phyloP scores from a whole-genome alignment of 2,888 invertebrate genomes.

The Ametastegia equiseti region DNA sequence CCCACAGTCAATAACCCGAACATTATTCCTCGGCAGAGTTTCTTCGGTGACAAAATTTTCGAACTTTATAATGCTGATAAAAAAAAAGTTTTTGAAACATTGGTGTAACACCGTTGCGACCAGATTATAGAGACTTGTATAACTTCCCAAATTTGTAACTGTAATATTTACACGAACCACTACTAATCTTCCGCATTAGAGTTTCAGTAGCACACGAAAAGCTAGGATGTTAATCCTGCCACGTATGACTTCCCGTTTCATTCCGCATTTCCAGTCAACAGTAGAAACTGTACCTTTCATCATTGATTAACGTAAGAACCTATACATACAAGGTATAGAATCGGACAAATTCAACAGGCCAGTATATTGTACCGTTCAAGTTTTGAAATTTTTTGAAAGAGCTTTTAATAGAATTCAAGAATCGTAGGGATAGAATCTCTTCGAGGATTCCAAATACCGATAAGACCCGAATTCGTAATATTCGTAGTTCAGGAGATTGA shows the following conservation, averaged over 20 bases:
- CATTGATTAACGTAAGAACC: not conserved
- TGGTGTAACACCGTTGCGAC: not conserved
- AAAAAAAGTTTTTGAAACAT: not conserved
- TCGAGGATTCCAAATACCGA: too few relatives aligned
- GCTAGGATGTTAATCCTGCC: slow-evolving; percentile 20
- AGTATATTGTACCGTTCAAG: not conserved
- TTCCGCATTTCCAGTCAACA: not conserved
- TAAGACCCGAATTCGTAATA: too few relatives aligned
- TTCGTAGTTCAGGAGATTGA: too few relatives aligned
- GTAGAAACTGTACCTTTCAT: not conserved
- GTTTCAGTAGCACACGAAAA: slow-evolving; percentile 10
- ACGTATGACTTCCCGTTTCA: slow-evolving; percentile 9
- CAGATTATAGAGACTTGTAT: not conserved
- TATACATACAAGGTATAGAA: too few relatives aligned
- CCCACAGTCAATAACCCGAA: not conserved
- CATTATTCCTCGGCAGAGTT: not conserved
- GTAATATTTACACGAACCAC: slow-evolving; percentile 27
- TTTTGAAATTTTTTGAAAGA: too few relatives aligned
- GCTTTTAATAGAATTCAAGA: too few relatives aligned
- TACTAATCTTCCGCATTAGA: slow-evolving; percentile 25
- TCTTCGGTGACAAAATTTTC: not conserved
- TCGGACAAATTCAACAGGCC: too few relatives aligned
- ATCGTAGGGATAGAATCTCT: too few relatives aligned
- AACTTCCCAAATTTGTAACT: not conserved
- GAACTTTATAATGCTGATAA: not conserved